These are phyloP conservation scores for Sarcophaga carnaria DNA, from an alignment of 2,888 invertebrate species.

Conservation along the genomic window DNA sequence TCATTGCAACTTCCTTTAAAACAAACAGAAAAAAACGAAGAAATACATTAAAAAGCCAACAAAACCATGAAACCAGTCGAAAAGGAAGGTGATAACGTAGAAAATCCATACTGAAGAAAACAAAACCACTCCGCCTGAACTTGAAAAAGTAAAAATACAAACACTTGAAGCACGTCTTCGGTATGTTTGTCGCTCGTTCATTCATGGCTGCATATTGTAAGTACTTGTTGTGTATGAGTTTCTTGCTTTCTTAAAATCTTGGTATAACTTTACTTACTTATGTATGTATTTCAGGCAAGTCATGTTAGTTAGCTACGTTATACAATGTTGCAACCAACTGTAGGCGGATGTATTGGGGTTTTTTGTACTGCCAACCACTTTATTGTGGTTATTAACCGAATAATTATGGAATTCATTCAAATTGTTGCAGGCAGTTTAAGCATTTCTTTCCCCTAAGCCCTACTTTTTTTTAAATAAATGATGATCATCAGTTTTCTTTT, in stretches of 20 bases:
- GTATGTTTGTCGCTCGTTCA: background rate
- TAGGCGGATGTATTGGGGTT: too few species aligned
- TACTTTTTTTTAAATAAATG: too few species aligned
- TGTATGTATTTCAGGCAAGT: too few species aligned
- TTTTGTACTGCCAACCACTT: too few species aligned
- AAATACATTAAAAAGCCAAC: slow-evolving; percentile 17
- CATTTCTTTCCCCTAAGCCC: too few species aligned
- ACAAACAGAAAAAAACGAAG: background rate
- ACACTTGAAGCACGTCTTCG: slow-evolving; percentile 65
- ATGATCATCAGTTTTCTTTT: too few species aligned
- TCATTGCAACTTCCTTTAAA: slow-evolving; percentile 12
- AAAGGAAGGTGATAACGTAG: slow-evolving; percentile 39
- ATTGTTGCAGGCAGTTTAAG: too few species aligned
- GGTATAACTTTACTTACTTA: background rate
- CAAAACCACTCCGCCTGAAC: slow-evolving; percentile 50
- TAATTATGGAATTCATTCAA: too few species aligned
- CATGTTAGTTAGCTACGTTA: background rate
- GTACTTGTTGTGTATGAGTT: background rate
- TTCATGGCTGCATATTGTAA: background rate
- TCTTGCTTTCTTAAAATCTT: background rate
- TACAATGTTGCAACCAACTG: slow-evolving; percentile 5
- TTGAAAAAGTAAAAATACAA: slow-evolving; percentile 51
- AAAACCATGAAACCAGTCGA: slow-evolving; percentile 40
- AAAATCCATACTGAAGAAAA: slow-evolving; percentile 24
- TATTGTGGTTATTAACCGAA: too few species aligned